Percentiles rank a stretch among this genome's conserved stretches.
These are phyloP conservation scores for Sebastiscus tertius DNA, from an alignment of 2,797 vertebrate species.

Conservation along the genomic window DNA sequence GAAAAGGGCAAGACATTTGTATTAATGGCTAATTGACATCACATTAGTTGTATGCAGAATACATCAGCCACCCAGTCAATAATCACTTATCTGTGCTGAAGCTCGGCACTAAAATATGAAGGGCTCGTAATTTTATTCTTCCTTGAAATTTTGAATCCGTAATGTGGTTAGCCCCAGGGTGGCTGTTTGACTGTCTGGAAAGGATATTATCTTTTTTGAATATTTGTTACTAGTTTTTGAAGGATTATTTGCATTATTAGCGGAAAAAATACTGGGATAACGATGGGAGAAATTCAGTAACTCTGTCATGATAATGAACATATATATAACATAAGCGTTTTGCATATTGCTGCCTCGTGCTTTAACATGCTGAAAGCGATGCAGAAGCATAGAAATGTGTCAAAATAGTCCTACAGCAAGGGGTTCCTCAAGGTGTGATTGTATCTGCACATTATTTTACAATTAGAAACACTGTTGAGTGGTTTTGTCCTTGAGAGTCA, in stretches of 20 bases:
- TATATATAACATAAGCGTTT: background rate
- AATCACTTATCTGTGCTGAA: constrained; percentile 76
- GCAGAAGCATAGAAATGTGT: background rate
- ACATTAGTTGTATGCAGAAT: constrained; percentile 85
- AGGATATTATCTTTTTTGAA: constrained; percentile 24
- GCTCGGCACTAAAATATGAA: constrained; percentile 49
- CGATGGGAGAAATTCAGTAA: background rate
- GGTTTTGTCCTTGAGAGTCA: constrained; percentile 18
- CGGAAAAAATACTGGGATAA: background rate
- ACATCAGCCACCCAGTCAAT: constrained; percentile 79
- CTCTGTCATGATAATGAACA: background rate
- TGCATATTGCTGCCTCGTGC: background rate
- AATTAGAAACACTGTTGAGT: constrained; percentile 19
- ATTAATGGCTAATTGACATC: constrained; percentile 86
- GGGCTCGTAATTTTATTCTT: constrained; percentile 45
- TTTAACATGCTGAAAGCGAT: background rate
- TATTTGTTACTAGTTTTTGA: constrained; percentile 26
- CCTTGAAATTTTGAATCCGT: constrained; percentile 52
- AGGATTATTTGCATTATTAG: background rate
- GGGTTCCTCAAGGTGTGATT: background rate
- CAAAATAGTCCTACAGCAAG: background rate
- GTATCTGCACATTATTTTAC: constrained; percentile 8
- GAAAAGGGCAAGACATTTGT: constrained; percentile 78
- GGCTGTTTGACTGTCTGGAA: constrained; percentile 17
- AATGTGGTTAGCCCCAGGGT: constrained; percentile 24